Base-by-base conservation (phyloP, 2,113 vertebrate genomes). In the Takifugu bimaculatus region DNA sequence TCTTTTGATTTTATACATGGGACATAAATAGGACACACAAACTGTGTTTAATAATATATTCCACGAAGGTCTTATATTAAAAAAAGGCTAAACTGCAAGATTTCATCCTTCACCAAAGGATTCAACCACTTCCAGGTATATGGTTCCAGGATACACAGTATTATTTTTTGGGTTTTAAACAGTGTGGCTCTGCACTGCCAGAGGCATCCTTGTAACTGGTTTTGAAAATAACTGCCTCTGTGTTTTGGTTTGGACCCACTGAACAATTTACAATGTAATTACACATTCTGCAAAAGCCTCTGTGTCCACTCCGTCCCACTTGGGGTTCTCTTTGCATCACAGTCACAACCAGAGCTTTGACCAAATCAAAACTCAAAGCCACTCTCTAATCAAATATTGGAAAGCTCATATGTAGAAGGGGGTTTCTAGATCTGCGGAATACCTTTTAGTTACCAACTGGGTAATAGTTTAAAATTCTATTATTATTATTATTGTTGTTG, bases 231-330 rank as follows among this genome's bases (percentile, higher is more conserved):
- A 90, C 85, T 80, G 86, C 79, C 81, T 85, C 82, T 68, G 74
- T 80, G 78, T 88, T 86, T 81, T 75, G 84, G 73, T 88, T 84
- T 83, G 70, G 84, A 80, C 74, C 74, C 74, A 63, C 72, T 83
- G 86, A 84, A 89, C 86, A 88, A 91, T 89, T 89, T 86, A 86
- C 89, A 83, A 79, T 82, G 74, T 91, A 91, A 92, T 90, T 89
- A 88, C 80, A 89, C 77, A 78, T 77, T 81, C 73, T 71, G 75
- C 68, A 85, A 88, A 89, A 79, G 67, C 82, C 79, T 81, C 79
- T 35, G 44, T 77, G 86, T 87, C 84, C 81, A 82, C 70, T 84
- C 13, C 20, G 64, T 77, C 79, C 72, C 65, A 60, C 82, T 79
- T 82, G 69, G 76, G 78, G 82, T 64, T 77, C 79, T 80, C 74